Evolutionary conservation across 2,888 invertebrate species (phyloP).

Genomic region (Ganaspis brasiliensis): DNA sequence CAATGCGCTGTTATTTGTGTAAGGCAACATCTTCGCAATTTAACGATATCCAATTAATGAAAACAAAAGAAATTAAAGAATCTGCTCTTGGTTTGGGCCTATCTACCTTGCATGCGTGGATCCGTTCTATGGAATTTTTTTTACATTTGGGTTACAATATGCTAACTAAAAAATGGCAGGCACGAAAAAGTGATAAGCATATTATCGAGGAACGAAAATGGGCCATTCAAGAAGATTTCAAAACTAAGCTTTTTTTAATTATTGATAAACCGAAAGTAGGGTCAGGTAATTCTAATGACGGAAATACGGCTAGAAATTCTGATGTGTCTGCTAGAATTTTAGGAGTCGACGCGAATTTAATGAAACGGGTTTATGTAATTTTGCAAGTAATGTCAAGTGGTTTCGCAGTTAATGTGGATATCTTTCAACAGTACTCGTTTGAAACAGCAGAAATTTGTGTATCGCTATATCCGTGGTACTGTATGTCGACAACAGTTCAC

Average conservation of each 20-base stretch:
- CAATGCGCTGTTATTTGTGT: slow-evolving; percentile 19
- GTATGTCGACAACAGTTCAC: slow-evolving; percentile 14
- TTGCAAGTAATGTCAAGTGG: slow-evolving; percentile 43
- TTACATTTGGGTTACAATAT: background rate
- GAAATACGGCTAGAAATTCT: slow-evolving; percentile 52
- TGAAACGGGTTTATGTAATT: slow-evolving; percentile 49
- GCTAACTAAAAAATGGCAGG: background rate
- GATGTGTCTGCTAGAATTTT: slow-evolving; percentile 41
- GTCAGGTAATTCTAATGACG: background rate
- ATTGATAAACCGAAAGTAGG: slow-evolving; percentile 34
- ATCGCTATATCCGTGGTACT: slow-evolving; percentile 5
- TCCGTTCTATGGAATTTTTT: background rate
- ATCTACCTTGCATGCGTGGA: slow-evolving; percentile 3
- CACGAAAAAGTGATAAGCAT: background rate
- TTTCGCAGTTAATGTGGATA: slow-evolving; percentile 23
- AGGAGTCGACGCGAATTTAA: slow-evolving; percentile 46
- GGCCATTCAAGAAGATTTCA: slow-evolving; percentile 40
- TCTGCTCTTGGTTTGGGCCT: background rate
- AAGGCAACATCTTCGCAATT: slow-evolving; percentile 1
- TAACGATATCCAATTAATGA: background rate
- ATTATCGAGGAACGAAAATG: background rate
- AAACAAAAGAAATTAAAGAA: background rate
- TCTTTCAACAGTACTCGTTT: background rate
- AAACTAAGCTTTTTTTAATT: slow-evolving; percentile 42
- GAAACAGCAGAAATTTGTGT: slow-evolving; percentile 18